Percentiles rank a stretch among this genome's conserved stretches.
These are phyloP conservation scores for Panagrolaimus sp. DNA, from an alignment of 1,140 invertebrate genomes.

Conservation along the genomic window DNA sequence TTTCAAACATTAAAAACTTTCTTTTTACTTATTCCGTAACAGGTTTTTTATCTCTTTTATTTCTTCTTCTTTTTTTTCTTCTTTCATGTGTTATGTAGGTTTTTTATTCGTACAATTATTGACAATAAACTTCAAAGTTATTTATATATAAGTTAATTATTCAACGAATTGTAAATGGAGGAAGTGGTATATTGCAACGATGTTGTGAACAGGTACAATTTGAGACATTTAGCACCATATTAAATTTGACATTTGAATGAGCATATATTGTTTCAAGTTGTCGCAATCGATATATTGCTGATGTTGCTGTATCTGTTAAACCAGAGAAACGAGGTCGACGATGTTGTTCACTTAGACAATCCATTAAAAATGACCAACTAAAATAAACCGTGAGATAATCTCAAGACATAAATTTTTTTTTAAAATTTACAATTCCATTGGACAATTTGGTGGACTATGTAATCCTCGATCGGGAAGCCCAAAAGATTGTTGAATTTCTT, in stretches of 20 bases:
- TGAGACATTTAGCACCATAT: slow-evolving; percentile 46
- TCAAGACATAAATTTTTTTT: background rate
- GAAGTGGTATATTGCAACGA: slow-evolving; percentile 46
- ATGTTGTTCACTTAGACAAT: slow-evolving; percentile 51
- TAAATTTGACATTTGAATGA: slow-evolving; percentile 36
- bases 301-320: slow-evolving; percentile 31
- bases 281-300: slow-evolving; percentile 31
- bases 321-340: slow-evolving; percentile 49
- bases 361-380: slow-evolving; percentile 42
- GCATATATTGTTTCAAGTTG: slow-evolving; percentile 34
- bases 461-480: slow-evolving; percentile 41
- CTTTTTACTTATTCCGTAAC: slow-evolving; percentile 10
- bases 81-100: background rate
- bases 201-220: slow-evolving; percentile 54
- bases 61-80: background rate
- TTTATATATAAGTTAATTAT: slow-evolving; percentile 1
- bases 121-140: background rate
- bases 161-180: slow-evolving; percentile 32
- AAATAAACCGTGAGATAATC: slow-evolving; percentile 4
- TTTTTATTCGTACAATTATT: background rate
- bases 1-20: too few relatives aligned
- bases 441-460: slow-evolving; percentile 41
- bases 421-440: slow-evolving; percentile 46
- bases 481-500: slow-evolving; percentile 48
- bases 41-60: slow-evolving; percentile 11